Evolutionary conservation across 2,888 invertebrate species (phyloP).

Genomic region (Gerris lacustris): DNA sequence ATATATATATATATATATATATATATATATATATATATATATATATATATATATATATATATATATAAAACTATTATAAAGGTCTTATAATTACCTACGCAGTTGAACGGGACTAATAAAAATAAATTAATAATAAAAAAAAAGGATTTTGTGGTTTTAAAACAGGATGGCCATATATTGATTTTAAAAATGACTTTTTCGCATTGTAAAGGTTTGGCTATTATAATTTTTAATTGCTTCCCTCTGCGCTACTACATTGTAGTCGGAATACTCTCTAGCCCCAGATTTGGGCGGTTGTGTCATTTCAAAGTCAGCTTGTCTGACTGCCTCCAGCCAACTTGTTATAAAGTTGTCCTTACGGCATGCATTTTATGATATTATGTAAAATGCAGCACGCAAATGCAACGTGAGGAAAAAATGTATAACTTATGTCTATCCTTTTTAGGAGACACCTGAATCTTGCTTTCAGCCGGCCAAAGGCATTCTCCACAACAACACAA

Average conservation of each 20-base stretch:
- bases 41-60: too few species aligned
- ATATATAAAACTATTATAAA: too few species aligned
- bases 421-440: conserved; percentile 26
- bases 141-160: too few species aligned
- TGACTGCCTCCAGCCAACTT: not conserved
- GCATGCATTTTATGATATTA: conserved; percentile 27
- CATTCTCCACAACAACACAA: conserved; percentile 29
- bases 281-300: not conserved
- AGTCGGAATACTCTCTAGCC: not conserved
- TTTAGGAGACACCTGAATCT: conserved; percentile 30
- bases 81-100: too few species aligned
- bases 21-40: too few species aligned
- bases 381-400: conserved; percentile 29
- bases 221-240: not conserved
- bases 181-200: not conserved
- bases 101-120: too few species aligned
- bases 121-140: too few species aligned
- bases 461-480: conserved; percentile 32
- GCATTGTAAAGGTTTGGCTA: not conserved
- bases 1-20: too few species aligned
- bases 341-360: conserved; percentile 19
- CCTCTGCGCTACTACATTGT: not conserved
- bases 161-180: not conserved
- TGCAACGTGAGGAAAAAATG: conserved; percentile 28
- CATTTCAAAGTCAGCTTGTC: not conserved